Conservation (phyloP, 1,140 invertebrate species). For the Atta colombica region DNA sequence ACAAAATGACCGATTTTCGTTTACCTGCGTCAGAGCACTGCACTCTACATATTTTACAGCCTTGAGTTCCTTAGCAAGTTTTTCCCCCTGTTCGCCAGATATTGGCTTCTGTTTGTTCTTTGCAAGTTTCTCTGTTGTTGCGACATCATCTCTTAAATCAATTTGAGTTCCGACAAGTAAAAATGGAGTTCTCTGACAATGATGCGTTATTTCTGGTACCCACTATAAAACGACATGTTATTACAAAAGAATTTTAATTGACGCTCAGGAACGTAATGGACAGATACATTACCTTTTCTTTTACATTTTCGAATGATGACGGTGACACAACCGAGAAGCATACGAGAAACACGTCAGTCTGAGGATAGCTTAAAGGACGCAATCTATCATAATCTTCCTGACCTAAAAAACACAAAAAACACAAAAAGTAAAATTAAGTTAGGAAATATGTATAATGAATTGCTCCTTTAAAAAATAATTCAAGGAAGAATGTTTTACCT, state of each 20-base stretch:
- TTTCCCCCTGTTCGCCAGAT: slow-evolving; percentile 97
- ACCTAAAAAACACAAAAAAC: slow-evolving; percentile 86
- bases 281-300: slow-evolving; percentile 95
- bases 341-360: slow-evolving; percentile 99
- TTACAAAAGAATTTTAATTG: background rate
- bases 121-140: slow-evolving; percentile 98
- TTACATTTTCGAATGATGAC: slow-evolving; percentile 99
- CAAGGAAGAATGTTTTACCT: slow-evolving; percentile 86
- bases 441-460: background rate
- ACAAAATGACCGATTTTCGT: background rate
- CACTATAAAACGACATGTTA: slow-evolving; percentile 90
- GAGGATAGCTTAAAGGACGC: slow-evolving; percentile 98
- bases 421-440: slow-evolving; percentile 33
- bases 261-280: background rate
- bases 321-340: slow-evolving; percentile 99
- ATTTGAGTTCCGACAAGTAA: slow-evolving; percentile 99
- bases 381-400: slow-evolving; percentile 99
- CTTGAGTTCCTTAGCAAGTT: slow-evolving; percentile 98
- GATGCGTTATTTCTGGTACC: slow-evolving; percentile 99
- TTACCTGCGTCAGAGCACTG: slow-evolving; percentile 97
- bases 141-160: slow-evolving; percentile 98
- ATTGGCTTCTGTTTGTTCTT: slow-evolving; percentile 99
- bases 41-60: slow-evolving; percentile 99
- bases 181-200: slow-evolving; percentile 99
- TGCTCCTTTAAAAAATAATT: background rate